A percentile compares a stretch with the other conserved stretches of the same genome.
Evolutionary conservation across 2,113 vertebrate genomes (phyloP).

Genomic region (Ageneiosus marmoratus): DNA sequence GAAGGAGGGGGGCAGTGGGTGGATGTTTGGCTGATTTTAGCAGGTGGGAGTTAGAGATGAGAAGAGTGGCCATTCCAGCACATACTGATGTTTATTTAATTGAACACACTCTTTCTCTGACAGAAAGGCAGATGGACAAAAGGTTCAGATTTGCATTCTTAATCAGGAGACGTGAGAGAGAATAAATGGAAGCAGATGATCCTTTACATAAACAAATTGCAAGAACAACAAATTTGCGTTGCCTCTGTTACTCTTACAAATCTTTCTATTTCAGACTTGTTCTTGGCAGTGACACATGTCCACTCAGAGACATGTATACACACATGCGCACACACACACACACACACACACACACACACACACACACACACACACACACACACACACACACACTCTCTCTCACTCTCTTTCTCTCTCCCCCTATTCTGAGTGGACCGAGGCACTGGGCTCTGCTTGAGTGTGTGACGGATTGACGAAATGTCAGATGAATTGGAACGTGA

Average conservation of each 20-base stretch:
- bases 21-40: constrained; percentile 36
- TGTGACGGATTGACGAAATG: constrained; percentile 57
- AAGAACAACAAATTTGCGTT: constrained; percentile 17
- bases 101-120: constrained; percentile 51
- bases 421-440: not conserved
- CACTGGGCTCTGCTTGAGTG: constrained; percentile 40
- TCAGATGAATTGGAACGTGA: constrained; percentile 48
- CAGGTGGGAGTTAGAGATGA: constrained; percentile 38
- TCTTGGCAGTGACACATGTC: not conserved
- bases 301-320: too few relatives aligned
- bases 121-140: constrained; percentile 60
- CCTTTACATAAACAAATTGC: constrained; percentile 45
- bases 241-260: constrained; percentile 28
- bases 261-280: not conserved
- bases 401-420: not conserved
- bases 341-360: not conserved
- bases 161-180: constrained; percentile 56
- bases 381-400: not conserved
- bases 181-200: constrained; percentile 52
- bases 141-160: constrained; percentile 58
- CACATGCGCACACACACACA: not conserved
- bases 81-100: constrained; percentile 58
- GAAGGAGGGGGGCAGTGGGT: not conserved
- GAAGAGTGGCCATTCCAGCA: constrained; percentile 42
- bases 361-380: not conserved